Conservation (phyloP, 2,113 vertebrate genomes). For the Riparia riparia region DNA sequence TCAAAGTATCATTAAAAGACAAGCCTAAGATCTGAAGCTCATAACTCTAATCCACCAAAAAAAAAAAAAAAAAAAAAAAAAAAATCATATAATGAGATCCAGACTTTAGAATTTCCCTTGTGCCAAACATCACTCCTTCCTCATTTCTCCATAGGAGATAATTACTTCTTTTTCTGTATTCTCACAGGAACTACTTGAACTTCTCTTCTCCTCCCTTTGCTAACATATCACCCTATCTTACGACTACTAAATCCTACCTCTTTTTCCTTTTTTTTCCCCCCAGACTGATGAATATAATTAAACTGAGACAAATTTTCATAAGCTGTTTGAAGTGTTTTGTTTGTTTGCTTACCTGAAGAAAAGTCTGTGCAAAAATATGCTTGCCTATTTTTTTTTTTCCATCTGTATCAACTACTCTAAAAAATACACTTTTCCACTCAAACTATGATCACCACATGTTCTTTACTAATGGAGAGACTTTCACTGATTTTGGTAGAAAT, state of each 20-base stretch:
- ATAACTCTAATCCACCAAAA: not conserved
- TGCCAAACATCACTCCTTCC: not conserved
- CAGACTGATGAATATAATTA: not conserved
- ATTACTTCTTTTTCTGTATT: slow-evolving; percentile 7
- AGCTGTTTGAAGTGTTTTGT: not conserved
- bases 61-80: not conserved
- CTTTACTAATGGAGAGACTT: not conserved
- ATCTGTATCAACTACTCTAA: not conserved
- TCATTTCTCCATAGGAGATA: not conserved
- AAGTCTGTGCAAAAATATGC: not conserved
- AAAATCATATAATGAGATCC: not conserved
- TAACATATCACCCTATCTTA: not conserved
- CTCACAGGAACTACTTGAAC: not conserved
- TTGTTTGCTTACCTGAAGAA: slow-evolving; percentile 12
- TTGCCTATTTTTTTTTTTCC: not conserved
- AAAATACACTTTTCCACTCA: not conserved
- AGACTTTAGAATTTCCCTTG: not conserved
- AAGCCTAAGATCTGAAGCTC: not conserved
- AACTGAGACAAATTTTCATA: not conserved
- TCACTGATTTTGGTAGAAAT: not conserved
- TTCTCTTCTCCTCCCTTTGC: not conserved
- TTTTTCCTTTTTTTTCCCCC: not conserved
- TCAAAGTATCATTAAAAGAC: not conserved
- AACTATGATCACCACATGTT: not conserved
- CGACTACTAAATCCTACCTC: not conserved